Conservation (phyloP, 2,797 vertebrate species). For the Hoplostethus mediterraneus region DNA sequence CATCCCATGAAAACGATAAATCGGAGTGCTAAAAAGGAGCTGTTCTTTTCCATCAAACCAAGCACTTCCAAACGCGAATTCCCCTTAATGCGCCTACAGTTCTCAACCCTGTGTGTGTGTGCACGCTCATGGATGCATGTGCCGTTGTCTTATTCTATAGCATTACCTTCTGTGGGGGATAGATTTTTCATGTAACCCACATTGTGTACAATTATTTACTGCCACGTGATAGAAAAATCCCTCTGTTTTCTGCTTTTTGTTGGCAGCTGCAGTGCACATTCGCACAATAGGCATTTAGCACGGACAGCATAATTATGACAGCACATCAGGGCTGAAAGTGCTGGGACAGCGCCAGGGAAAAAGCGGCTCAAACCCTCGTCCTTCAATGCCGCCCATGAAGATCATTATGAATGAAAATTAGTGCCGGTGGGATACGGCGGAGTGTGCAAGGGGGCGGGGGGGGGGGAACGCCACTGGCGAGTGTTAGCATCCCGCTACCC, state of each 20-base stretch:
- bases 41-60: conserved; percentile 11
- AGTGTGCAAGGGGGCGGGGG: not conserved
- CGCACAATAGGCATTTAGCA: conserved; percentile 79
- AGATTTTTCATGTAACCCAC: conserved; percentile 65
- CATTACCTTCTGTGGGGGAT: conserved; percentile 60
- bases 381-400: conserved; percentile 74
- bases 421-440: conserved; percentile 56
- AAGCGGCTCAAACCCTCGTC: conserved; percentile 69
- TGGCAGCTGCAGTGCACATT: conserved; percentile 68
- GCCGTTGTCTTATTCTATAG: conserved; percentile 74
- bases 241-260: conserved; percentile 70
- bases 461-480: conserved; percentile 2
- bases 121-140: conserved; percentile 47
- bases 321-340: conserved; percentile 68
- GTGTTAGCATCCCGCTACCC: not conserved
- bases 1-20: conserved; percentile 5
- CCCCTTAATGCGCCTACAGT: conserved; percentile 13
- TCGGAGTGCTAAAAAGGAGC: conserved; percentile 20
- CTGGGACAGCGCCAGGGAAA: conserved; percentile 73
- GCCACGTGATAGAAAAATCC: conserved; percentile 67
- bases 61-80: conserved; percentile 23
- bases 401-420: conserved; percentile 76
- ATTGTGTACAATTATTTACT: conserved; percentile 74
- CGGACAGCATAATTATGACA: conserved; percentile 78
- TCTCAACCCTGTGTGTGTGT: conserved; percentile 46